These are phyloP conservation scores for Oophaga sylvatica DNA, from an alignment of 2,797 vertebrate genomes.

Conservation along the genomic window DNA sequence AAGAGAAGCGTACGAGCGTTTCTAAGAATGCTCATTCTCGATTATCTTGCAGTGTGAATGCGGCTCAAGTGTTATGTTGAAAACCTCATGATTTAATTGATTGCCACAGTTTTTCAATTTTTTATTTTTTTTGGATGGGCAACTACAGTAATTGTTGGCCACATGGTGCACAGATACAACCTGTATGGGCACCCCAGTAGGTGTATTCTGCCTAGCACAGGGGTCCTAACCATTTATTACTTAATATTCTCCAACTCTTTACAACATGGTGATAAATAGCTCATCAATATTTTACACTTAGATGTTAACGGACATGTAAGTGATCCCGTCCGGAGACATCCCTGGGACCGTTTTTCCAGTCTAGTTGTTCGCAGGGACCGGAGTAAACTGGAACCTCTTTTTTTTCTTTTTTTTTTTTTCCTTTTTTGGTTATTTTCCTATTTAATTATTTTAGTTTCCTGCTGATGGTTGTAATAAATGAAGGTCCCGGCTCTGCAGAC, in stretches of 20 bases:
- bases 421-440: constrained; percentile 16
- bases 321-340: constrained; percentile 9
- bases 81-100: no score
- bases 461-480: constrained; percentile 20
- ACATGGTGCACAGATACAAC: no score
- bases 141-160: no score
- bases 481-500: constrained; percentile 1
- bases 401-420: background rate
- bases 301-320: constrained; percentile 16
- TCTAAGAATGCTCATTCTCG: no score
- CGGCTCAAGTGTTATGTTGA: no score
- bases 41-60: no score
- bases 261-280: background rate
- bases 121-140: no score
- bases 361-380: background rate
- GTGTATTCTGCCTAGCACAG: background rate
- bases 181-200: no score
- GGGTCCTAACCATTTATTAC: background rate
- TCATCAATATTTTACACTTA: background rate
- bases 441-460: constrained; percentile 23
- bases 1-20: no score
- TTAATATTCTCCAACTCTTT: background rate
- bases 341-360: background rate
- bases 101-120: no score
- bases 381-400: background rate